Percentiles rank a stretch among this genome's conserved stretches.
Conservation (phyloP, 2,797 vertebrate genomes). For the Phyllotis vaccarum region DNA sequence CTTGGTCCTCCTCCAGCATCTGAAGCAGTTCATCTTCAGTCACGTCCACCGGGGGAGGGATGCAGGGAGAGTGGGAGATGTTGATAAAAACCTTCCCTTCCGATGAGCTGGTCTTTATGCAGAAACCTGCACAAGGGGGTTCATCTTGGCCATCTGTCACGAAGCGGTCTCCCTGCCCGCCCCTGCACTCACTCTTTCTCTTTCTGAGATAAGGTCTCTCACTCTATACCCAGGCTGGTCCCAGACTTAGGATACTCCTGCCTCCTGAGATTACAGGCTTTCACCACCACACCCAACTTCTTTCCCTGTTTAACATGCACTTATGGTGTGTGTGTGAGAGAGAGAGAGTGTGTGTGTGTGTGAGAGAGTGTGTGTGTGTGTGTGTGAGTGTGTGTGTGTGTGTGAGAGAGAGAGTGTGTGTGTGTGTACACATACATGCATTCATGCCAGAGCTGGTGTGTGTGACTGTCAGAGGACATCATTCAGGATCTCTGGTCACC, state of each 20-base stretch:
- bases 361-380: not conserved
- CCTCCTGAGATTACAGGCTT: not conserved
- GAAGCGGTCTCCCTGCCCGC: not conserved
- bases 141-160: not conserved
- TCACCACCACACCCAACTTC: not conserved
- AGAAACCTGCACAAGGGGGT: slow-evolving; percentile 89
- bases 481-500: not conserved
- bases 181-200: not conserved
- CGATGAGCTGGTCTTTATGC: slow-evolving; percentile 91
- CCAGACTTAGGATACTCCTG: not conserved
- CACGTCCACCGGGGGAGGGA: slow-evolving; percentile 91
- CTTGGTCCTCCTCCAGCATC: slow-evolving; percentile 94
- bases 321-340: not conserved
- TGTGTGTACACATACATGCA: too few species aligned
- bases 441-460: not conserved
- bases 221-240: not conserved
- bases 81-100: slow-evolving; percentile 94
- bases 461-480: not conserved
- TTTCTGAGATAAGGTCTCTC: not conserved
- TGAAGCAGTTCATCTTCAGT: slow-evolving; percentile 91
- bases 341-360: not conserved
- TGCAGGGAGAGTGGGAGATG: slow-evolving; percentile 92
- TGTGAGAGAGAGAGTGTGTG: not conserved
- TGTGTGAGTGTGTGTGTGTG: too few species aligned
- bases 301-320: not conserved